phyloP scores from a whole-genome alignment of 2,113 vertebrate genomes.

The Pipra filicauda region DNA sequence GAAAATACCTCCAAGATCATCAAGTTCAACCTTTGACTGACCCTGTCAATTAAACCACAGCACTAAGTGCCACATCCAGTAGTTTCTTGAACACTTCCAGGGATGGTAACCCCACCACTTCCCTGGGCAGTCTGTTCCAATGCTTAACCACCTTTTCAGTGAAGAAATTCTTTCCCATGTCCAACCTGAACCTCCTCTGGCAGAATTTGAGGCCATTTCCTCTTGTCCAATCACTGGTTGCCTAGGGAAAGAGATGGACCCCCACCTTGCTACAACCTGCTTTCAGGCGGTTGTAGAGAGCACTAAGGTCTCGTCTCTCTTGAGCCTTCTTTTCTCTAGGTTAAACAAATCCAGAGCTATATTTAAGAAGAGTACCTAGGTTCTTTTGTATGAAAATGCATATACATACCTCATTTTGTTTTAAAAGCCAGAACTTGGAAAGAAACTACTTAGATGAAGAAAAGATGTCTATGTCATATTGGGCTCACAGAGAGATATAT shows the following conservation, averaged over 20 bases:
- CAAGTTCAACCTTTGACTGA: neutral
- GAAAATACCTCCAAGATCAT: neutral
- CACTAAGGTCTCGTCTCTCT: neutral
- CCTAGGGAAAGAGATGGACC: neutral
- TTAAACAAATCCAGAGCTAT: neutral
- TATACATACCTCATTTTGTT: neutral
- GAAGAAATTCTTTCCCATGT: neutral
- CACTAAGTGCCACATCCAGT: neutral
- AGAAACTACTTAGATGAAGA: neutral
- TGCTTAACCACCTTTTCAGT: neutral
- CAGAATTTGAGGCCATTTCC: neutral
- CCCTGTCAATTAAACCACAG: neutral
- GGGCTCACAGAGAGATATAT: neutral
- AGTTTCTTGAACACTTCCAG: accelerated
- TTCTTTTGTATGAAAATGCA: neutral
- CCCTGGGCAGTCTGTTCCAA: neutral
- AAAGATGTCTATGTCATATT: neutral
- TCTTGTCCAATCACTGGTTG: neutral
- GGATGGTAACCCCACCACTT: neutral
- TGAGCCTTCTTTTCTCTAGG: neutral
- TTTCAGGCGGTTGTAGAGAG: neutral
- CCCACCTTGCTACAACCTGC: too few relatives aligned
- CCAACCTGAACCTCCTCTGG: neutral
- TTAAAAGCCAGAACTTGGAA: neutral
- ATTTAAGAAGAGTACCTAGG: neutral